These are phyloP conservation scores for Rhingia campestris DNA, from an alignment of 2,888 invertebrate species.

Conservation along the genomic window DNA sequence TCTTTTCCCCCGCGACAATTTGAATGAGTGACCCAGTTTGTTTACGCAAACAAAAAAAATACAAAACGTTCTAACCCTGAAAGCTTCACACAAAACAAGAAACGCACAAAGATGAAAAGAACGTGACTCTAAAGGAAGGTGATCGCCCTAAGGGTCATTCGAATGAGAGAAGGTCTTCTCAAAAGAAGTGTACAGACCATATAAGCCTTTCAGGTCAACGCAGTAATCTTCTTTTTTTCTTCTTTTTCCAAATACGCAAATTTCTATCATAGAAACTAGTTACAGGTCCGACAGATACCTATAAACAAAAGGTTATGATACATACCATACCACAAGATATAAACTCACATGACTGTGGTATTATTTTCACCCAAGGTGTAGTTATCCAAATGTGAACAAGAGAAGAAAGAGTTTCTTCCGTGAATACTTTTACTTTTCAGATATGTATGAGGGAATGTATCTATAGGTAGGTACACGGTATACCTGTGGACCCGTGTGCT, in stretches of 20 bases:
- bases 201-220: constrained; percentile 50
- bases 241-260: constrained; percentile 6
- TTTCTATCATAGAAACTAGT: background rate
- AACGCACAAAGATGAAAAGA: constrained; percentile 47
- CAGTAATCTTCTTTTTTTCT: background rate
- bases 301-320: constrained; percentile 19
- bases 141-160: constrained; percentile 44
- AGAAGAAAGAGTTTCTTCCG: constrained; percentile 8
- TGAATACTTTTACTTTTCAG: constrained; percentile 65
- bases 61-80: constrained; percentile 51
- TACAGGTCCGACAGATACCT: background rate
- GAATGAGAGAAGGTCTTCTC: constrained; percentile 30
- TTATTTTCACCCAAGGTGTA: constrained; percentile 43
- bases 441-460: background rate
- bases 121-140: constrained; percentile 55
- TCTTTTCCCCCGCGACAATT: constrained; percentile 13
- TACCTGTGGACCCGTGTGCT: background rate
- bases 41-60: constrained; percentile 12
- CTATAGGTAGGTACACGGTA: background rate
- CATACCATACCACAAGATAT: constrained; percentile 31
- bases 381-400: background rate
- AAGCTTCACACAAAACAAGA: constrained; percentile 13
- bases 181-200: constrained; percentile 18
- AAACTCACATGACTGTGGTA: constrained; percentile 19
- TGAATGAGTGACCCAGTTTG: constrained; percentile 63